phyloP scores from a whole-genome alignment of 2,113 vertebrate species.

The Hypanus sabinus region DNA sequence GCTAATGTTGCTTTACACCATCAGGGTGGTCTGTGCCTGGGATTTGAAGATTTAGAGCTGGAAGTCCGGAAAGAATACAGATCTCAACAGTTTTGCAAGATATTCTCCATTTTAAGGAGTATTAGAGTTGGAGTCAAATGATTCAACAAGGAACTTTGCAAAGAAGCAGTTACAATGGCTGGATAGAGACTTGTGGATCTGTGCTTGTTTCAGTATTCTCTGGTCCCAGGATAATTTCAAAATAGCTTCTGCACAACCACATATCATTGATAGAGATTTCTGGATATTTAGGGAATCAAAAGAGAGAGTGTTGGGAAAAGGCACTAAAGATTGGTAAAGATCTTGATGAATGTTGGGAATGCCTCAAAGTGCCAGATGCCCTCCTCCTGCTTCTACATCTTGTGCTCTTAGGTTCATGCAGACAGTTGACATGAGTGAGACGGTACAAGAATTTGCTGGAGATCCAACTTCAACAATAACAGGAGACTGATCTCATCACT shows the following conservation, averaged over 20 bases:
- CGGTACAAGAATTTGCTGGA: not conserved
- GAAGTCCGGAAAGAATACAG: not conserved
- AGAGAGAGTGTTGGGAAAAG: too few species aligned
- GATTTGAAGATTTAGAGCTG: not conserved
- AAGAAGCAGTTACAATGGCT: not conserved
- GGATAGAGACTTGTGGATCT: too few species aligned
- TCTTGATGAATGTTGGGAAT: too few species aligned
- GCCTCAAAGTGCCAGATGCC: too few species aligned
- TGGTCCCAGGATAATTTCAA: not conserved
- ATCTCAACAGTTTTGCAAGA: not conserved
- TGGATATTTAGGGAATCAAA: too few species aligned
- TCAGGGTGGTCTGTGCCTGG: not conserved
- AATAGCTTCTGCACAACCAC: not conserved
- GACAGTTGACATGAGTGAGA: not conserved
- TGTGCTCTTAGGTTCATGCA: not conserved
- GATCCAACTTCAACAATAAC: not conserved
- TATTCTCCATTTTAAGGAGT: not conserved
- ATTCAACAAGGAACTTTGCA: not conserved
- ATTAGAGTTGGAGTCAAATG: not conserved
- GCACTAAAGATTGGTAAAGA: too few species aligned
- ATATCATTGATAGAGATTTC: not conserved
- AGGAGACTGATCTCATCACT: not conserved
- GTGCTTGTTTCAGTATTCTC: too few species aligned
- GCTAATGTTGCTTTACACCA: not conserved
- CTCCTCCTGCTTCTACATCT: too few species aligned